A percentile compares a stretch with the other conserved stretches of the same genome.
Evolutionary conservation across 2,113 vertebrate genomes (phyloP).

Genomic region (Hemibagrus wyckioides): DNA sequence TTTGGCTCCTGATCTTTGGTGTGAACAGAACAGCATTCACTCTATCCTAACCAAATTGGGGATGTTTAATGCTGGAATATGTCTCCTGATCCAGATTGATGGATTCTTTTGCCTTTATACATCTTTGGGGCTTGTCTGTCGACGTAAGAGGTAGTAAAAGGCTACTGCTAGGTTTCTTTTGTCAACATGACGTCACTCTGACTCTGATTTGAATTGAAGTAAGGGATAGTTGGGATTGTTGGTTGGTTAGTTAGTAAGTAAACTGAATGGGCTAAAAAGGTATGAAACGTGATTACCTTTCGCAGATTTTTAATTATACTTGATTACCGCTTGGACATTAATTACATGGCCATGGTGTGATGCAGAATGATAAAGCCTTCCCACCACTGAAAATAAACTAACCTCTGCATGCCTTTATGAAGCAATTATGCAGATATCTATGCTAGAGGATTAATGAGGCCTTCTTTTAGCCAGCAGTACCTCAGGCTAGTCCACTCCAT

Average conservation of each 20-base stretch:
- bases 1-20: too few relatives aligned
- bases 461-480: not conserved
- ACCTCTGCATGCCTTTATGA: not conserved
- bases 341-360: not conserved
- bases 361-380: not conserved
- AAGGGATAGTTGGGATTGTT: not conserved
- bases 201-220: not conserved
- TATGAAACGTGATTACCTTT: not conserved
- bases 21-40: not conserved
- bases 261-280: too few relatives aligned
- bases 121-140: not conserved
- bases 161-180: not conserved
- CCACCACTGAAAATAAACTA: not conserved
- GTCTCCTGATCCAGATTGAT: not conserved
- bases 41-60: not conserved
- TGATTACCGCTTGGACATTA: not conserved
- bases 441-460: slow-evolving; percentile 6
- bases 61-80: not conserved
- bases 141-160: not conserved
- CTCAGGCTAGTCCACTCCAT: slow-evolving; percentile 3
- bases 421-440: slow-evolving; percentile 7
- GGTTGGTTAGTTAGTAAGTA: not conserved
- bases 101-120: not conserved
- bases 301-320: not conserved
- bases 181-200: not conserved